Evolutionary conservation across 2,113 vertebrate genomes (phyloP).

Genomic region (Clarias magur): DNA sequence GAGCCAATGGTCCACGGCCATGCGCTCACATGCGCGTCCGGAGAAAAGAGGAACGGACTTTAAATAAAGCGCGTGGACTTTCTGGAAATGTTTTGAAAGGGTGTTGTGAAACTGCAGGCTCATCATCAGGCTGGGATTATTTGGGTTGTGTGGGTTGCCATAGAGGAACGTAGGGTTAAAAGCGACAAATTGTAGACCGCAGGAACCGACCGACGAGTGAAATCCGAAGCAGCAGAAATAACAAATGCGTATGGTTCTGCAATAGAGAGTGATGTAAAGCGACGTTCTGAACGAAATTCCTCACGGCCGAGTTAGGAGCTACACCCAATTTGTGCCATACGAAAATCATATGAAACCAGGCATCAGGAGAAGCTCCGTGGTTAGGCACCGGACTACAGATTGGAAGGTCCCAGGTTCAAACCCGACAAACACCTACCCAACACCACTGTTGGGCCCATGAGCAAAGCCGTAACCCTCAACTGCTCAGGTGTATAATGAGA

Average conservation of each 20-base stretch:
- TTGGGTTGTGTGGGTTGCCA: constrained; percentile 45
- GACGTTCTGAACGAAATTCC: background rate
- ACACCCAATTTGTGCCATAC: background rate
- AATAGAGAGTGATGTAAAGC: background rate
- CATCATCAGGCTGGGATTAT: constrained; percentile 42
- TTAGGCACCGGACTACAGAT: too few species aligned
- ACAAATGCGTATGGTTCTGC: background rate
- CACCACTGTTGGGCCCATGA: too few species aligned
- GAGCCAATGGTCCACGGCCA: background rate
- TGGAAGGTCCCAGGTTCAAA: too few species aligned
- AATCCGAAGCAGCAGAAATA: too few species aligned
- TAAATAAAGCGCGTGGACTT: constrained; percentile 37
- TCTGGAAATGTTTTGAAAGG: constrained; percentile 50
- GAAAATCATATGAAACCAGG: background rate
- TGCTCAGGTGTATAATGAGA: too few species aligned
- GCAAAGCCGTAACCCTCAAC: too few species aligned
- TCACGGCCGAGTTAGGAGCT: background rate
- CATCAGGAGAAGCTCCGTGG: too few species aligned
- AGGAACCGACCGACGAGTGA: background rate
- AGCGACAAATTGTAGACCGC: background rate
- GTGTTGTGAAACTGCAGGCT: constrained; percentile 46
- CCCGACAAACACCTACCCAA: too few species aligned
- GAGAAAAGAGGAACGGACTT: constrained; percentile 46
- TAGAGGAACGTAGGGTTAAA: constrained; percentile 34
- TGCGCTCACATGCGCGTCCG: constrained; percentile 9